Conservation (phyloP, 2,797 vertebrate genomes). For the Anniella stebbinsi region DNA sequence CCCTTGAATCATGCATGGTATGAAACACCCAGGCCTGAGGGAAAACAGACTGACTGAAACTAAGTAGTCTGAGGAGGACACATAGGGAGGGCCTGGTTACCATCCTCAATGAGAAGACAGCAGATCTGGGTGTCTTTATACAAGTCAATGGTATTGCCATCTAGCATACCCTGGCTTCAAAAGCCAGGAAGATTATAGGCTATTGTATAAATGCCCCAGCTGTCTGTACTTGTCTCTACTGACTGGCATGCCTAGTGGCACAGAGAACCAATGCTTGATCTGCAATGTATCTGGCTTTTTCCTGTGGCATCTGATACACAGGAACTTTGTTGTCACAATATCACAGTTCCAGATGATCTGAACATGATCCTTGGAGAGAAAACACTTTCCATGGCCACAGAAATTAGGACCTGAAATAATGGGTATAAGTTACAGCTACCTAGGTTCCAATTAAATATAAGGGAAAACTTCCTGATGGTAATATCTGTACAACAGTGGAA, state of each 20-base stretch:
- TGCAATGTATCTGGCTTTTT: not conserved
- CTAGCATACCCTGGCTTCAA: no score
- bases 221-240: not conserved
- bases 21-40: not conserved
- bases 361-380: not conserved
- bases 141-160: not conserved
- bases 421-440: no score
- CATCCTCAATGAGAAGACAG: not conserved
- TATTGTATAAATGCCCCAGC: not conserved
- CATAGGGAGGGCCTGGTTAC: not conserved
- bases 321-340: not conserved
- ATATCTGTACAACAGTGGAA: no score
- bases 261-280: not conserved
- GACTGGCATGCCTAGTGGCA: not conserved
- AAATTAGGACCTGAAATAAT: no score
- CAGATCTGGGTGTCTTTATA: not conserved
- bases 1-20: not conserved
- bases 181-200: not conserved
- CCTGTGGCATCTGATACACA: not conserved
- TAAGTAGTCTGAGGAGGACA: no score
- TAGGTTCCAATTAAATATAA: no score
- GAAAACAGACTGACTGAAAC: not conserved
- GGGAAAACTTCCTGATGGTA: no score
- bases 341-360: no score
- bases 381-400: not conserved